A percentile compares a stretch with the other conserved stretches of the same genome.
These are phyloP conservation scores for Lutjanus argentimaculatus DNA, from an alignment of 2,797 vertebrate species.

Conservation along the genomic window DNA sequence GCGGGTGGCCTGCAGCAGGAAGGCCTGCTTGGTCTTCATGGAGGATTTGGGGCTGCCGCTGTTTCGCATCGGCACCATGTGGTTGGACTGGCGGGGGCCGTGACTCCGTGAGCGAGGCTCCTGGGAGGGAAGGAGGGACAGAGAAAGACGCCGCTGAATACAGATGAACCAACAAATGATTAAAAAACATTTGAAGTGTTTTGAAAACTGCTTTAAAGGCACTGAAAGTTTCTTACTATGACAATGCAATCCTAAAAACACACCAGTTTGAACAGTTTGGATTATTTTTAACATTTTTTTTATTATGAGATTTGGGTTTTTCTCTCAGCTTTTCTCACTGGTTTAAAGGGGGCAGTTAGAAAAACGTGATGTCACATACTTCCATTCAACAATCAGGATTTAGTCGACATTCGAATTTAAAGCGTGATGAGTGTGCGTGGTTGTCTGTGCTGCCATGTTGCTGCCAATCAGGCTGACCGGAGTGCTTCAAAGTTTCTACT, in stretches of 20 bases:
- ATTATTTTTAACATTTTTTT: too few relatives aligned
- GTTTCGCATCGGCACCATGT: constrained; percentile 94
- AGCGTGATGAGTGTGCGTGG: not conserved
- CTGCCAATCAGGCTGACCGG: too few relatives aligned
- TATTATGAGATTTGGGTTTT: not conserved
- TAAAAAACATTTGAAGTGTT: not conserved
- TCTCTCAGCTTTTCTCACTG: not conserved
- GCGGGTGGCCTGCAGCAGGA: constrained; percentile 95
- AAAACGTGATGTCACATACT: too few relatives aligned
- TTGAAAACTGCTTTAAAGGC: not conserved
- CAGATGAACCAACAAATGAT: not conserved
- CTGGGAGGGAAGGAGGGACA: constrained; percentile 68
- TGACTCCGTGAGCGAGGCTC: constrained; percentile 92
- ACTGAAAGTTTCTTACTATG: not conserved
- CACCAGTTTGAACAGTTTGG: not conserved
- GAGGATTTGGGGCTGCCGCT: constrained; percentile 96
- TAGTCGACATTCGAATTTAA: not conserved
- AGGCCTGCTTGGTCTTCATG: constrained; percentile 97
- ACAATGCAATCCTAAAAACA: not conserved
- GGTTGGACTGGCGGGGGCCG: constrained; percentile 92
- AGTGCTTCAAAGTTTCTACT: too few relatives aligned
- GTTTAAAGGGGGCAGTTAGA: not conserved
- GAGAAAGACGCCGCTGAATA: not conserved
- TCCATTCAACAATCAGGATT: too few relatives aligned
- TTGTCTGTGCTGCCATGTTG: not conserved